Evolutionary conservation across 1,140 invertebrate species (phyloP), one percentile per base, ranked within the genome.

Genomic region (Drosophila sucinea): DNA sequence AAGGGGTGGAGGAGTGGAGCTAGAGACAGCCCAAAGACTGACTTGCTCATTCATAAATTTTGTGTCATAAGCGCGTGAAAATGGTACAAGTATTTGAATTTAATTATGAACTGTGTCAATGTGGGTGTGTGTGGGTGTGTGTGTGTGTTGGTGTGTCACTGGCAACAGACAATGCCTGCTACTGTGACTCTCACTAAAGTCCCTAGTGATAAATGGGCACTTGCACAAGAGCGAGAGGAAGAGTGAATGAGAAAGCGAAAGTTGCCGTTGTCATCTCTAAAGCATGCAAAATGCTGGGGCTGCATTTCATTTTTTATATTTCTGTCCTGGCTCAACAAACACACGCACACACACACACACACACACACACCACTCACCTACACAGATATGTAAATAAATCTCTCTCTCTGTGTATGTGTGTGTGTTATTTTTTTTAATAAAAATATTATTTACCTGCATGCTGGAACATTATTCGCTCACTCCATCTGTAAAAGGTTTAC

Each of bases 41-140:
- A 62, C 58, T 58, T 67, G 57, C 66, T 84, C 80, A 89, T 87
- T 87, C 84, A 87, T 87, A 87, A 87, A 87, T 87, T 87, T 72
- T 73, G 71, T 77, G 80, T 89, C 84, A 78, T 84, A 89, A 89
- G 84, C 77, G 83, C 71, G 77, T 70, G 77, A 89, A 90, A 87
- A 84, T 84, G 70, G 81, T 75, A 78, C 77, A 84, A 89, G 84
- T 85, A 89, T 89, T 89, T 89, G 77, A 89, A 89, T 89, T 89
- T 89, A 89, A 89, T 89, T 89, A 89, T 90, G 81, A 89, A 84
- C 84, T 89, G 60, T 69, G 17, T 17, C 17, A 17, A 17, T 17
- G 69, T 51, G 44, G 67, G 71, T 81, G 60, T 51, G 44, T 51
- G 44, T 17, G 8, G 69, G 73, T 41, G 40, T 71, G 70, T 84